These are phyloP conservation scores for Aegypius monachus DNA, from an alignment of 2,113 vertebrate genomes.

Conservation along the genomic window DNA sequence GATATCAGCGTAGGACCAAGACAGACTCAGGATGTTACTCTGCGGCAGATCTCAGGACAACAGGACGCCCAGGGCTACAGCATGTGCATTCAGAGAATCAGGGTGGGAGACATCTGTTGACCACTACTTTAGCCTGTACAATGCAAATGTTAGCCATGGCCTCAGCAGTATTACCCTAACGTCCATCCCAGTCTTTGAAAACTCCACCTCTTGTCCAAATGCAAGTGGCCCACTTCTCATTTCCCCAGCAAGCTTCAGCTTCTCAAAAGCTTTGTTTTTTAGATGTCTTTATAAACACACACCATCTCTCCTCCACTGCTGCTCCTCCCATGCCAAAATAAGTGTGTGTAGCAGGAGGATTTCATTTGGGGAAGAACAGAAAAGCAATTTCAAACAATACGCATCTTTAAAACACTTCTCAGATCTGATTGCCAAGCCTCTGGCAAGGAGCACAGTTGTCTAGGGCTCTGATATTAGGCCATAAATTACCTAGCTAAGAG, in stretches of 20 bases:
- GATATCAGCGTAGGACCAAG: neutral
- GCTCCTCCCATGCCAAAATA: neutral
- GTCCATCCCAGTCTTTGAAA: neutral
- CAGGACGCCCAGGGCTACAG: neutral
- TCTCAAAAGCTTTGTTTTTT: neutral
- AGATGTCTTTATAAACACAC: neutral
- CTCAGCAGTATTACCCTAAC: neutral
- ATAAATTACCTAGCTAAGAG: neutral
- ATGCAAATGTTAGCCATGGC: neutral
- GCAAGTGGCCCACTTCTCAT: neutral
- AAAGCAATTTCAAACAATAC: conserved; percentile 26
- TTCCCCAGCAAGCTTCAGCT: neutral
- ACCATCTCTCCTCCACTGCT: neutral
- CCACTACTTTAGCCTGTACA: neutral
- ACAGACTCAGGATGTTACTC: neutral
- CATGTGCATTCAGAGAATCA: neutral
- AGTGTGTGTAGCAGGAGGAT: neutral
- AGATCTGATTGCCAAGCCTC: neutral
- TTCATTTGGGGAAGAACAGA: conserved; percentile 12
- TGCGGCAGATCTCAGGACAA: neutral
- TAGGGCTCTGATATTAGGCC: neutral
- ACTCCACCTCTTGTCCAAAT: neutral
- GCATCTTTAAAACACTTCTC: neutral
- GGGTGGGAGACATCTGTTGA: neutral
- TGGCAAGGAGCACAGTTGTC: neutral